Evolutionary conservation across 2,888 invertebrate species (phyloP).

Genomic region (Notocelia uddmanniana): DNA sequence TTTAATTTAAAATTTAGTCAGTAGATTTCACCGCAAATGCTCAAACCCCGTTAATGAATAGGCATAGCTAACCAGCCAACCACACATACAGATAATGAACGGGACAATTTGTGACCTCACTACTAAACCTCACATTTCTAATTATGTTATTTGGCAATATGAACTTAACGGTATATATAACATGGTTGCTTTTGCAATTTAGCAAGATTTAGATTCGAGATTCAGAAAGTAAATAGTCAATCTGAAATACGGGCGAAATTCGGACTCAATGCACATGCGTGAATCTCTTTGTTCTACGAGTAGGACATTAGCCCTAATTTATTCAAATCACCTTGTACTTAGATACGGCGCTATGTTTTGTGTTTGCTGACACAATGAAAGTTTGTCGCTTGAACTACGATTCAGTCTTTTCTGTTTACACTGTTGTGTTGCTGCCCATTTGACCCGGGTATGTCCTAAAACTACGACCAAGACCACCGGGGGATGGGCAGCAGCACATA

Average conservation of each 20-base stretch:
- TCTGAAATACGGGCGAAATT: slow-evolving; percentile 28
- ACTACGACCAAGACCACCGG: too few relatives aligned
- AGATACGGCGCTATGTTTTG: slow-evolving; percentile 12
- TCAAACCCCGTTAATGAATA: neutral
- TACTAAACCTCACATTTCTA: neutral
- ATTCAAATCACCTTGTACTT: slow-evolving; percentile 28
- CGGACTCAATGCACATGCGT: slow-evolving; percentile 24
- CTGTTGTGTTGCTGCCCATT: too few relatives aligned
- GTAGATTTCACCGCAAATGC: neutral
- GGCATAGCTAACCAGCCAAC: neutral
- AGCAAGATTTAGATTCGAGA: neutral
- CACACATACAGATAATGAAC: slow-evolving; percentile 20
- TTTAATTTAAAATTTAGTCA: neutral
- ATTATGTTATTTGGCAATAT: neutral
- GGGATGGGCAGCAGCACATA: too few relatives aligned
- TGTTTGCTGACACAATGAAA: slow-evolving; percentile 28
- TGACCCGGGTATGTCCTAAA: too few relatives aligned
- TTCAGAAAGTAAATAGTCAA: slow-evolving; percentile 2
- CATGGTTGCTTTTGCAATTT: neutral
- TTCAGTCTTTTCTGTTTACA: too few relatives aligned
- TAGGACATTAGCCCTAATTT: slow-evolving; percentile 32
- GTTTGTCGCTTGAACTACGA: neutral
- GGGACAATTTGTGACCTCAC: neutral
- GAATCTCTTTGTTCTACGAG: slow-evolving; percentile 32
- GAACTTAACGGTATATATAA: neutral